These are phyloP conservation scores for human DNA, from an alignment of 2,113 vertebrate genomes.

Conservation along the genomic window GRCh38 chr20:21579001-21579500, in stretches of 20 bases:
- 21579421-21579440: constrained; percentile 22
- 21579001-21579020: constrained; percentile 56
- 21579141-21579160: constrained; percentile 59
- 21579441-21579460: constrained; percentile 69
- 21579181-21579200: constrained; percentile 54
- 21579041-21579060: constrained; percentile 59
- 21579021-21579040: constrained; percentile 55
- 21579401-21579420: background rate
- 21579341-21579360: constrained; percentile 57
- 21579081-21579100: constrained; percentile 68
- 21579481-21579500: constrained; percentile 45
- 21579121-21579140: constrained; percentile 65
- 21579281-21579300: background rate
- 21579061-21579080: constrained; percentile 59
- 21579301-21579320: background rate
- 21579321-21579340: constrained; percentile 73
- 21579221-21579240: constrained; percentile 59
- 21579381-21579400: background rate
- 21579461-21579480: constrained; percentile 56
- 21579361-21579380: constrained; percentile 9
- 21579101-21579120: constrained; percentile 1
- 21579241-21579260: background rate
- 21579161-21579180: constrained; percentile 73
- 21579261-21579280: constrained; percentile 15
- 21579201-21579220: constrained; percentile 60